Base-by-base conservation (phyloP, 2,888 invertebrate species). In the Macrosoma leucophasiata region DNA sequence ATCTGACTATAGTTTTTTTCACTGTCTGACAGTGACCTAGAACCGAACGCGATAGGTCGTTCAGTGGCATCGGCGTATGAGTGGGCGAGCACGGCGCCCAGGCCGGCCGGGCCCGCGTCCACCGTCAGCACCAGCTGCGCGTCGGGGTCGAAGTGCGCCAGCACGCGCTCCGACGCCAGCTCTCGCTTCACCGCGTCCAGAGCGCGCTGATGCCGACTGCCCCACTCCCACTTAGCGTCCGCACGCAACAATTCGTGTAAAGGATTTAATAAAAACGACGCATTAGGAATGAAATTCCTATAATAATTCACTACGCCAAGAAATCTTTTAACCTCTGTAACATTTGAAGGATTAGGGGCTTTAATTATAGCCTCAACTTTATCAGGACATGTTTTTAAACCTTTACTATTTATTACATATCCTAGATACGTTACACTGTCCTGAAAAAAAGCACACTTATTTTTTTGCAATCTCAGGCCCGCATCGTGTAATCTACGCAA, bases 261-360 rank as follows among this genome's bases (percentile, higher is more conserved):
- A 0, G 42, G 42, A 10, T 21, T 26, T 10, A 46, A 15, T 4
- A 36, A 13, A 1, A 21, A 10, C 1, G 45, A 45, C 5, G 41
- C 40, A 15, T 36, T 39, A 0, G 41, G 39, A 15, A 41, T 19
- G 17, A 41, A 45, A 26, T 20, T 44, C 9, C 40, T 24, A 20
- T 42, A 46, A 12, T 42, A 42, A 10, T 46, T 46, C 2, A 42
- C 36, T 14, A 46, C 13, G 0, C 39, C 45, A 12, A 42, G 24
- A 24, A 42, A 46, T 4, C 33, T 29, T 24, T 40, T 37, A 3
- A 46, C 14, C 6, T 42, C 38, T 1, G 23, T 13, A 0, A 38
- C 21, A 19, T 38, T 40, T 10, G 21, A 36, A 2, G 45, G 45
- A 2, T 11, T 3, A 6, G 31, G 33, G 2, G 39, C 34, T 1